Base-by-base conservation (phyloP, 2,888 invertebrate species). In the Heterodera filipjevi region DNA sequence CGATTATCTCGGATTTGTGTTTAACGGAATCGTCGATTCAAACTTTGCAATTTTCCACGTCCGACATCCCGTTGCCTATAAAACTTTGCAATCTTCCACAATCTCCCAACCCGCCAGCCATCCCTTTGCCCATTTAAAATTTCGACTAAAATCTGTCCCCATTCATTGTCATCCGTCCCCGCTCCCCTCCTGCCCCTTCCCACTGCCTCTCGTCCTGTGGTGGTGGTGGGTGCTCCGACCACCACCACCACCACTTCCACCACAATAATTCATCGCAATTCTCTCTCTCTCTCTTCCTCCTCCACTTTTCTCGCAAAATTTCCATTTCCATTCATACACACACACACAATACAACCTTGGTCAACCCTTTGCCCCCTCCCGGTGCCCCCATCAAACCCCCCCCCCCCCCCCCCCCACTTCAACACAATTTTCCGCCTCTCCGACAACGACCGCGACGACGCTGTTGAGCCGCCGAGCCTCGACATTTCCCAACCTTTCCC, bases 401-500 rank as follows among this genome's bases (percentile, higher is more conserved):
- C 53, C 53, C 22, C 53, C 53, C 19, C 19, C 10, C 19, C 19
- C 19, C 53, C 53, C 53, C 59, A 8, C 59, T 59, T 59, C 59
- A 59, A 39, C 39, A 39, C 6, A 39, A 59, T 59, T 59, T 59
- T 59, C n/a, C 59, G 59, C 59, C 27, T 59, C 59, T 59, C 22
- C 59, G 59, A 49, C 19, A 19, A n/a, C 16, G 53, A 53, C 53
- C 8, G 6, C 49, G 49, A 8, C 19, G 49, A 16, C 39, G 39
- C 12, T 12, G 39, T 39, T 12, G 0, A 6, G 8, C 1, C 39
- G 8, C 49, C 19, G 0, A 49, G 12, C 59, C 6, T 8, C 59
- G 59, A 59, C 59, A 59, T 59, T 59, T 59, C 59, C 59, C 59
- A 59, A 59, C 59, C 59, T 59, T 59, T 59, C 27, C 59, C 59